A percentile compares a stretch with the other conserved stretches of the same genome.
Conservation (phyloP, 2,797 vertebrate genomes). For the Clarias pachynema region DNA sequence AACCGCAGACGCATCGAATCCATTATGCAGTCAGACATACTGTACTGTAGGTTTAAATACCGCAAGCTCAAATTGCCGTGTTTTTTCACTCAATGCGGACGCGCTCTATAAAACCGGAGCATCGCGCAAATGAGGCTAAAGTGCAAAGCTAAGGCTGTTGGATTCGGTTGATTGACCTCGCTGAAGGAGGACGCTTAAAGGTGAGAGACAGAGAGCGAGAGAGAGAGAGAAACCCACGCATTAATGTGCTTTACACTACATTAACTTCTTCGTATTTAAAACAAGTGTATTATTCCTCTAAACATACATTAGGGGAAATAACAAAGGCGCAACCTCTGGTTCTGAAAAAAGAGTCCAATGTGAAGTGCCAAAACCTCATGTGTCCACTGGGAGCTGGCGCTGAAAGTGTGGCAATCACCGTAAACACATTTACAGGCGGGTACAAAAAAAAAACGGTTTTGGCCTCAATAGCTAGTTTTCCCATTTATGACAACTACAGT, state of each 20-base stretch:
- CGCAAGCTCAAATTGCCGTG: neutral
- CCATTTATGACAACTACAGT: too few relatives aligned
- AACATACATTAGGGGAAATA: too few relatives aligned
- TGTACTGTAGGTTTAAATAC: constrained; percentile 19
- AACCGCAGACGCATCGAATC: neutral
- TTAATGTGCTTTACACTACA: neutral
- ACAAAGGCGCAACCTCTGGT: too few relatives aligned
- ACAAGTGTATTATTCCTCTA: too few relatives aligned
- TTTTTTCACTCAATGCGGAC: neutral
- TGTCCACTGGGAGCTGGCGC: too few relatives aligned
- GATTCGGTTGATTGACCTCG: neutral
- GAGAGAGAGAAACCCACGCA: neutral
- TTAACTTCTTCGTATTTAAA: neutral
- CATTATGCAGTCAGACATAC: neutral
- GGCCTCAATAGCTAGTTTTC: too few relatives aligned
- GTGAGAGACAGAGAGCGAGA: neutral
- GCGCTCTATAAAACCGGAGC: constrained; percentile 11
- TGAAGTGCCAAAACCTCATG: too few relatives aligned
- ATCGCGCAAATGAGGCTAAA: constrained; percentile 1
- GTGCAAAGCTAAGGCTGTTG: neutral
- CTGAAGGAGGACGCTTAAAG: neutral
- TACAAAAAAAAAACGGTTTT: too few relatives aligned
- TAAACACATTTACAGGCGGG: too few relatives aligned
- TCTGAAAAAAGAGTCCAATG: too few relatives aligned
- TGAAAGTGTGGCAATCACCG: too few relatives aligned